Base-by-base conservation (phyloP, 2,888 invertebrate species). In the Troides helena region DNA sequence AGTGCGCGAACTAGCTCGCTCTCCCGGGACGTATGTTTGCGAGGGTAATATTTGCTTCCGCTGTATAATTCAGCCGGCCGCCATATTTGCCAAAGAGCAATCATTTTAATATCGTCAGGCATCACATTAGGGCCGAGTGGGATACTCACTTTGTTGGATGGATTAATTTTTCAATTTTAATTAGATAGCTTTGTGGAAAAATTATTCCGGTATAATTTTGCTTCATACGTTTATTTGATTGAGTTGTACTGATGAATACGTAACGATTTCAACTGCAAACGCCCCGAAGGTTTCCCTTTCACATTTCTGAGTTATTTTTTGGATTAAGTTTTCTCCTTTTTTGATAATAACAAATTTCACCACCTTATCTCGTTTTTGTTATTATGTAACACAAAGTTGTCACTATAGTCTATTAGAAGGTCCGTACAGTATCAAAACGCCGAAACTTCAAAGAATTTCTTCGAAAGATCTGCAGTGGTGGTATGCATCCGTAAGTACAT, bases 81-180 rank as follows among this genome's bases (percentile, higher is more conserved):
- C 92, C 93, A 92, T 93, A 93, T 93, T 94, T 94, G 93, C 93
- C 92, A 92, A 93, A 93, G 93, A 93, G 93, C 93, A 93, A 93
- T 94, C 93, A 93, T 93, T 94, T 94, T 94, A 94, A 93, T 93
- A 93, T 93, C 92, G 92, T 89, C 90, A 88, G 90, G 81, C 90
- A 90, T 89, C 90, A 88, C 90, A 91, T 92, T 92, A 92, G 88
- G 87, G 86, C 84, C 83, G 85, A 85, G 84, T 83, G 86, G 84
- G 84, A 87, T 78, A 89, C 85, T 86, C 82, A 83, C 83, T 85
- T 84, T 85, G 85, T 84, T 84, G 84, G 81, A 85, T 85, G 85
- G 83, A 90, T 90, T 88, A 85, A 88, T 88, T 89, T 89, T 89
- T 86, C 83, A 87, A 85, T 83, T 86, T 85, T 85, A 85, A 85